These are phyloP conservation scores for Scaptomyza flava DNA, from an alignment of 2,888 invertebrate genomes.

Conservation along the genomic window DNA sequence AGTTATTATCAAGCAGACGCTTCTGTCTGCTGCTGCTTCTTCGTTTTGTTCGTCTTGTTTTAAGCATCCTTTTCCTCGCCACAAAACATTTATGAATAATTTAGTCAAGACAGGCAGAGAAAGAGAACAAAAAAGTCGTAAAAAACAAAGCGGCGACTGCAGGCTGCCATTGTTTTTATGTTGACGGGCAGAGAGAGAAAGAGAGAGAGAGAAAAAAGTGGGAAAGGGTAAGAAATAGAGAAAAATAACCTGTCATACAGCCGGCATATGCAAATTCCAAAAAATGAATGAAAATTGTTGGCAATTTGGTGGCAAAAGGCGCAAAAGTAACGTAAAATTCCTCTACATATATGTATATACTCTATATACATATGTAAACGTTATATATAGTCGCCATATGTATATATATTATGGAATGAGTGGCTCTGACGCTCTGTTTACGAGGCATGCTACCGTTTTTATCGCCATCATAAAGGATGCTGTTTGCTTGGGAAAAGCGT, in stretches of 20 bases:
- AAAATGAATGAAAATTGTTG: constrained; percentile 80
- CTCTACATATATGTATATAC: not conserved
- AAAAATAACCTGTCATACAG: constrained; percentile 40
- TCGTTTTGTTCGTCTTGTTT: not conserved
- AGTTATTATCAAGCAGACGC: constrained; percentile 41
- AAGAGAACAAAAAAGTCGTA: constrained; percentile 31
- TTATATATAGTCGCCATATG: not conserved
- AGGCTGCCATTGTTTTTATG: constrained; percentile 52
- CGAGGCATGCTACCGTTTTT: constrained; percentile 72
- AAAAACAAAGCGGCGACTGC: constrained; percentile 45
- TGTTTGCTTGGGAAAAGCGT: constrained; percentile 42
- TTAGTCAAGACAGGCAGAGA: constrained; percentile 36
- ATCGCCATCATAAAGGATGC: constrained; percentile 71
- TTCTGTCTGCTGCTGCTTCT: too few species aligned
- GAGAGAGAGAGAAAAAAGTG: not conserved
- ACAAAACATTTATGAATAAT: constrained; percentile 64
- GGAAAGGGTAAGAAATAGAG: not conserved
- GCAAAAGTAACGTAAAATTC: constrained; percentile 24
- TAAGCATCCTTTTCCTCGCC: constrained; percentile 17
- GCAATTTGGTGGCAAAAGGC: constrained; percentile 77
- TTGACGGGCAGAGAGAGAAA: not conserved
- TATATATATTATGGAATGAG: constrained; percentile 41
- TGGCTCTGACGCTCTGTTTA: constrained; percentile 69
- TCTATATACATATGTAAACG: not conserved
- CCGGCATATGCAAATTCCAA: constrained; percentile 71